phyloP scores from a whole-genome alignment of 2,113 vertebrate genomes.

The Rallus limicola region DNA sequence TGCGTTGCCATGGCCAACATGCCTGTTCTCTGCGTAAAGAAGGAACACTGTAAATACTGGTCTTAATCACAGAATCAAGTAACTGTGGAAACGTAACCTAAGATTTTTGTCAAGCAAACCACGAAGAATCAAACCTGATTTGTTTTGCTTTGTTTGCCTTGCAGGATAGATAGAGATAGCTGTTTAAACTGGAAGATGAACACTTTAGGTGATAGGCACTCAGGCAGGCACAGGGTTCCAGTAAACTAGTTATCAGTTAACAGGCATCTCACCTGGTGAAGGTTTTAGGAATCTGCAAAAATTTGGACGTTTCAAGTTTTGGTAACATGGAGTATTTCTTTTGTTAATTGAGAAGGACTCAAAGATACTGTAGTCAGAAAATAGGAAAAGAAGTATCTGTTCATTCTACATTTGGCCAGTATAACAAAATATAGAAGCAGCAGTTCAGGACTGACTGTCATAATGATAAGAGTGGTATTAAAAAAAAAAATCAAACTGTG shows the following conservation, averaged over 20 bases:
- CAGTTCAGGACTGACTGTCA: not conserved
- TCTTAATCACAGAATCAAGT: not conserved
- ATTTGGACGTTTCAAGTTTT: not conserved
- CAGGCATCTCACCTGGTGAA: not conserved
- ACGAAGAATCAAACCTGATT: not conserved
- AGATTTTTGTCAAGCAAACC: not conserved
- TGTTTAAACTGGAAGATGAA: not conserved
- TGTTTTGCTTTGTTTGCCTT: not conserved
- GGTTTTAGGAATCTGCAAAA: not conserved
- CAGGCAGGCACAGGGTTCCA: not conserved
- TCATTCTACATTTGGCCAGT: not conserved
- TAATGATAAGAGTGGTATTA: not conserved
- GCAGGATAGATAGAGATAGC: not conserved
- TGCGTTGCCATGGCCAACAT: not conserved
- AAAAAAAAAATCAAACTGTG: not conserved
- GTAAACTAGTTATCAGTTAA: not conserved
- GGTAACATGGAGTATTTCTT: not conserved
- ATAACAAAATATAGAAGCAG: not conserved
- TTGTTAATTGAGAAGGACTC: not conserved
- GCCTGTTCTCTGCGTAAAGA: not conserved
- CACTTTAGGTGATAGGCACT: not conserved
- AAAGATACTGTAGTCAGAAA: not conserved
- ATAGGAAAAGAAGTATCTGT: not conserved
- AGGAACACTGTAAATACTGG: not conserved
- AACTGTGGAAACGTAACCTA: not conserved